Conservation (phyloP, 2,113 vertebrate genomes). For the Gobius niger region DNA sequence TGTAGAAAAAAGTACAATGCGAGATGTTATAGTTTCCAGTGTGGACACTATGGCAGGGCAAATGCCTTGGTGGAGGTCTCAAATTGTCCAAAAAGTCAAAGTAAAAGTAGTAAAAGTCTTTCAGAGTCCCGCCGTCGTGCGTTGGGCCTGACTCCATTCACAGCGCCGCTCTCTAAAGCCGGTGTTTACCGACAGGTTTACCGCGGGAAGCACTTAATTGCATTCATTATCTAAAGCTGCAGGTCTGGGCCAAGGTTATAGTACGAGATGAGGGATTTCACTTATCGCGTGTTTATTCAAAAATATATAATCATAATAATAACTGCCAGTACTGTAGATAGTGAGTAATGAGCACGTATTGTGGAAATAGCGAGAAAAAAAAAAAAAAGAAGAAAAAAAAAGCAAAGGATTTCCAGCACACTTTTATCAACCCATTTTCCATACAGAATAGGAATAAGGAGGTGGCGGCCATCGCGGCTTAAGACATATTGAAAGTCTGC, state of each 20-base stretch:
- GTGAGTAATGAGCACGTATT: constrained; percentile 73
- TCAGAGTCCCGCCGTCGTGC: constrained; percentile 21
- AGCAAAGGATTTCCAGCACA: constrained; percentile 58
- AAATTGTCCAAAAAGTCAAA: background rate
- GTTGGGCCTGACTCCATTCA: constrained; percentile 59
- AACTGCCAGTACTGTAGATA: constrained; percentile 67
- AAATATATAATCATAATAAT: constrained; percentile 62
- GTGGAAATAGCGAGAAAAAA: constrained; percentile 70
- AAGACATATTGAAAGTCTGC: constrained; percentile 57
- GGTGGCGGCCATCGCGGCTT: constrained; percentile 52
- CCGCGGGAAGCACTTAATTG: constrained; percentile 74
- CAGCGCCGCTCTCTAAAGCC: constrained; percentile 59
- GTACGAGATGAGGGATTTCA: constrained; percentile 72
- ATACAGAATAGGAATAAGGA: constrained; percentile 60
- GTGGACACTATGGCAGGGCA: no score
- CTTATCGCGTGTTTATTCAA: constrained; percentile 78
- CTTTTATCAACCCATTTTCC: constrained; percentile 69
- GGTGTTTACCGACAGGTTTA: constrained; percentile 73
- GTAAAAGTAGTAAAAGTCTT: background rate
- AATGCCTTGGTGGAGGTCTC: background rate
- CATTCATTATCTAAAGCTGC: constrained; percentile 78
- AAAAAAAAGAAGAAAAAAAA: constrained; percentile 67
- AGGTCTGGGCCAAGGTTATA: constrained; percentile 70
- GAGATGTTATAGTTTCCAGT: no score
- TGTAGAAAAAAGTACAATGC: no score